Conservation (phyloP, 2,113 vertebrate genomes). For the Synodontis membranacea region DNA sequence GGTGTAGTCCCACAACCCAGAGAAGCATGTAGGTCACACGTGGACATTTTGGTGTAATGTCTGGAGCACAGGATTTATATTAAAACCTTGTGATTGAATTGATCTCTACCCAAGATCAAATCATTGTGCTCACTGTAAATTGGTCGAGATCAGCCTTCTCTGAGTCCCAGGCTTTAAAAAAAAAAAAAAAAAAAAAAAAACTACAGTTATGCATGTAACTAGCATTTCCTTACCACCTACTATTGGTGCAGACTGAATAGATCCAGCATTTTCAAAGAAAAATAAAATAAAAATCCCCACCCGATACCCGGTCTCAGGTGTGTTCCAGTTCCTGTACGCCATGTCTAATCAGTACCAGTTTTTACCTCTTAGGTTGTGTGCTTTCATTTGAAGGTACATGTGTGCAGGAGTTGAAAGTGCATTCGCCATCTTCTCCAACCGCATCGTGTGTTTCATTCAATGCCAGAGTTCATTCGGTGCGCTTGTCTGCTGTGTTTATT, state of each 20-base stretch:
- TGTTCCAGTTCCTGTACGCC: background rate
- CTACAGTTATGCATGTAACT: background rate
- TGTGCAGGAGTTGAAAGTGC: no score
- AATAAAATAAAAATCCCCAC: no score
- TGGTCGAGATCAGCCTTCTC: background rate
- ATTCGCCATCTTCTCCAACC: background rate
- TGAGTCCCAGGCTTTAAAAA: background rate
- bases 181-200: no score
- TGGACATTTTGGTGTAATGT: background rate
- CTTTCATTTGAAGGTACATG: no score
- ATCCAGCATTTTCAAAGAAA: no score
- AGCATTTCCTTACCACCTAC: background rate
- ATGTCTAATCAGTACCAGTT: background rate
- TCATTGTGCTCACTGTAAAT: background rate
- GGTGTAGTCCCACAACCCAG: background rate
- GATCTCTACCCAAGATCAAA: background rate
- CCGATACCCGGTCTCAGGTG: background rate
- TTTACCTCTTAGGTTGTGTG: no score
- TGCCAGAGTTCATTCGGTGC: background rate
- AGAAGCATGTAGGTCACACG: background rate
- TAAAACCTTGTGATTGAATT: background rate
- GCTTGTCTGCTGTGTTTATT: slow-evolving; percentile 18
- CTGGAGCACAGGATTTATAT: background rate
- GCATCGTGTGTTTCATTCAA: no score
- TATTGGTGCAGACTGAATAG: background rate